A percentile compares a stretch with the other conserved stretches of the same genome.
Evolutionary conservation across 1,140 invertebrate genomes (phyloP).

Genomic region (Lethocerus indicus): DNA sequence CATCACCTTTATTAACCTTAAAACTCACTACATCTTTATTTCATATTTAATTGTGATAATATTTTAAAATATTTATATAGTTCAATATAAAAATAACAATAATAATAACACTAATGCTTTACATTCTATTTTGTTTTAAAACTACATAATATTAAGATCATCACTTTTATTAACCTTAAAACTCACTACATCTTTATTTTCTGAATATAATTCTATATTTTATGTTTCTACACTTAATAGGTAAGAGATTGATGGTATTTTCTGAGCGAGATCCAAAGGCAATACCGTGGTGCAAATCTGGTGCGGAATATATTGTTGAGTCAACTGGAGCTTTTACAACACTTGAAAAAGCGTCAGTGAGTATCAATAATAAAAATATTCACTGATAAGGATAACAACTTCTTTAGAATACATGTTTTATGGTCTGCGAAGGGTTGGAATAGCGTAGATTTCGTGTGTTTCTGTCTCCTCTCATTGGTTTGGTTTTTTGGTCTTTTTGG

Average conservation of each 20-base stretch:
- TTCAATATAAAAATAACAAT: no score
- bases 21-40: background rate
- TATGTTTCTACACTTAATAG: constrained; percentile 11
- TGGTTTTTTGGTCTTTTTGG: no score
- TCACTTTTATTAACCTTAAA: background rate
- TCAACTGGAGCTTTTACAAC: constrained; percentile 96
- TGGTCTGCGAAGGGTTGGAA: no score
- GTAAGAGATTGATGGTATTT: constrained; percentile 68
- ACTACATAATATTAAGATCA: background rate
- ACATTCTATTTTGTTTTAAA: background rate
- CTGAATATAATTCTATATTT: background rate
- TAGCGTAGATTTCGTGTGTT: no score
- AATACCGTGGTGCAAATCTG: constrained; percentile 76
- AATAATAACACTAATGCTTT: no score
- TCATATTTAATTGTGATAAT: no score
- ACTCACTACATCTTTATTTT: background rate
- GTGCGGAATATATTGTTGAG: constrained; percentile 89
- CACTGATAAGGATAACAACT: no score
- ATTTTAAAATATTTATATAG: no score
- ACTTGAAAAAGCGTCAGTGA: no score
- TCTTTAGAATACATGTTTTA: no score
- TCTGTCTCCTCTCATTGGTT: no score
- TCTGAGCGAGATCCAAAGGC: constrained; percentile 68
- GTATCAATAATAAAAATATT: no score
- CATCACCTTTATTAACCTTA: background rate